Base-by-base conservation (phyloP, 2,888 invertebrate genomes). In the Chloroclystis v-ata region DNA sequence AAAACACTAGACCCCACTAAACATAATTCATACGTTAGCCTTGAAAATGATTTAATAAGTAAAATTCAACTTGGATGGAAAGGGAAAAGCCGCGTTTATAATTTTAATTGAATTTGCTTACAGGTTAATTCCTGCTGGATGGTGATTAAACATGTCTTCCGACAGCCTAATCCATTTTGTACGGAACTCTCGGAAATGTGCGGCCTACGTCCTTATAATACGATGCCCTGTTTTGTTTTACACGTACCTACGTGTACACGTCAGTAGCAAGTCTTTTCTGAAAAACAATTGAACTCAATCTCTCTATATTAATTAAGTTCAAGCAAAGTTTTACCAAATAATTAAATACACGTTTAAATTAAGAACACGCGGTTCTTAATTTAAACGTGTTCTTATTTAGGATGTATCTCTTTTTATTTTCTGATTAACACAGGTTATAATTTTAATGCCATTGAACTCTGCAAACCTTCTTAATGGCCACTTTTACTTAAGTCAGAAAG, bases 161-260 rank as follows among this genome's bases (percentile, higher is more conserved):
- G 63, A 65, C 57, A 16, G 59, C 61, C 59, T 79, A 75, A 77
- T 78, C 69, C 70, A 60, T 67, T 75, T 76, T 74, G 67, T 55
- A 66, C 70, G 67, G 66, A 74, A 75, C 68, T 72, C 66, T 56
- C 59, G 55, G 69, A 63, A 68, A 71, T 59, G 65, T 61, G 65
- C 65, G 65, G 69, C 76, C 75, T 71, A 65, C 65, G 61, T 78
- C 72, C 50, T 38, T 35, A 35, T 7, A 33, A 32, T 46, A 48
- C 33, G 24, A 32, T 40, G 13, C 35, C 43, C 67, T 60, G 62
- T 63, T 65, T 20, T 20, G 20, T 20, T 20, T 5, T 20, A 20
- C 20, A 20, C 67, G 69, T 63, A 68, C 59, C 20, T 20, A 20
- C 20, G 5, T 68, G 69, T 63, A 68, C 59, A 54, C 56, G 59